Percentiles rank a stretch among this genome's conserved stretches.
phyloP scores from a whole-genome alignment of 2,113 vertebrate species.

The Gorsachius goisagi region DNA sequence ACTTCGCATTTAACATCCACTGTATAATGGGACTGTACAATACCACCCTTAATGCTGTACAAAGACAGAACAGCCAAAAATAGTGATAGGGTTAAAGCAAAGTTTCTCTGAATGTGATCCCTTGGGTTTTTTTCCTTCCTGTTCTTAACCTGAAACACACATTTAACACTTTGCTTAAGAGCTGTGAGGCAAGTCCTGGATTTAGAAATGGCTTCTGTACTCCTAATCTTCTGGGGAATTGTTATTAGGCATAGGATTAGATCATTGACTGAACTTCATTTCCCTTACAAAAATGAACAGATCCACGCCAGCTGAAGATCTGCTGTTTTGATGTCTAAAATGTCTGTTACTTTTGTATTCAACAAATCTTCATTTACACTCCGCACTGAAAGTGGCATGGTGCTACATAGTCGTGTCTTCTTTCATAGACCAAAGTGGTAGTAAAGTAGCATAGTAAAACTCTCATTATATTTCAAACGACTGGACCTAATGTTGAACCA shows the following conservation, averaged over 20 bases:
- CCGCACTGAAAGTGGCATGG: not conserved
- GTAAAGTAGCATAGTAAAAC: not conserved
- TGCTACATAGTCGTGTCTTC: not conserved
- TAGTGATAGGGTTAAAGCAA: slow-evolving; percentile 61
- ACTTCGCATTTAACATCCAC: slow-evolving; percentile 80
- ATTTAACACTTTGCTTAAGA: not conserved
- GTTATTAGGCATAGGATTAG: not conserved
- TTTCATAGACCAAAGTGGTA: not conserved
- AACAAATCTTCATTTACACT: not conserved
- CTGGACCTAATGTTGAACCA: not conserved
- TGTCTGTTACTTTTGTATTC: not conserved
- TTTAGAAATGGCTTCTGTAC: not conserved
- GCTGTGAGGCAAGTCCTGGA: not conserved
- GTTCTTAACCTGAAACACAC: not conserved
- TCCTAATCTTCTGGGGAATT: not conserved
- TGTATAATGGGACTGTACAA: slow-evolving; percentile 67
- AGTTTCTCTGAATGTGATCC: slow-evolving; percentile 41
- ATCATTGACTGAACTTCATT: not conserved
- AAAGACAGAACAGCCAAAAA: slow-evolving; percentile 60
- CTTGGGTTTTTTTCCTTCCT: not conserved
- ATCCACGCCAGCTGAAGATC: not conserved
- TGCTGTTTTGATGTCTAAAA: not conserved
- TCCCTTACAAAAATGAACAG: not conserved
- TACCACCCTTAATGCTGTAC: slow-evolving; percentile 67
- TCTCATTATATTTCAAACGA: not conserved